phyloP scores from a whole-genome alignment of 2,888 invertebrate species.

The Tinea trinotella region DNA sequence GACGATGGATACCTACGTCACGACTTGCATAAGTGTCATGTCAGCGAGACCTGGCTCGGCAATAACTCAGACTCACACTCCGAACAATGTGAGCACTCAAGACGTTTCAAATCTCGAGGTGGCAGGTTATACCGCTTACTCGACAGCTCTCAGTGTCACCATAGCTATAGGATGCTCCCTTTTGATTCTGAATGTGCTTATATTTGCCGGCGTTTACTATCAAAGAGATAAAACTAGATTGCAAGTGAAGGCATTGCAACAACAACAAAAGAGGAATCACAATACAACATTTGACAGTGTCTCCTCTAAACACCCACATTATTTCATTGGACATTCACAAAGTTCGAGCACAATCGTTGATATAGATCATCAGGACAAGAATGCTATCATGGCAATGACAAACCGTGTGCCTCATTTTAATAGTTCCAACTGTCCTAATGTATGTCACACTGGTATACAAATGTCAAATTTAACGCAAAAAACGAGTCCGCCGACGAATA shows the following conservation, averaged over 20 bases:
- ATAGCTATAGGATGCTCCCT: conserved; percentile 87
- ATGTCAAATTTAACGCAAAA: conserved; percentile 63
- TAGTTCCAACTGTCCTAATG: conserved; percentile 64
- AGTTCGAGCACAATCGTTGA: conserved; percentile 88
- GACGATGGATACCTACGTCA: conserved; percentile 76
- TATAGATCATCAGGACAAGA: conserved; percentile 82
- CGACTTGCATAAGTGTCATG: conserved; percentile 80
- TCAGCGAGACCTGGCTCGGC: conserved; percentile 77
- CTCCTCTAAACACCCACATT: conserved; percentile 82
- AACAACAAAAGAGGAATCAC: conserved; percentile 78
- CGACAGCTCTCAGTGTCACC: conserved; percentile 82
- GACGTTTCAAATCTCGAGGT: conserved; percentile 86
- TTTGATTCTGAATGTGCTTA: conserved; percentile 84
- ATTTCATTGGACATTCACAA: conserved; percentile 82
- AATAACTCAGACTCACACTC: conserved; percentile 52
- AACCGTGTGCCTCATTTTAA: conserved; percentile 64
- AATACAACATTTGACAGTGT: conserved; percentile 71
- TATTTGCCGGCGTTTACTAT: conserved; percentile 89
- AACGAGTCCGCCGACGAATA: conserved; percentile 55
- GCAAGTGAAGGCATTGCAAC: conserved; percentile 83
- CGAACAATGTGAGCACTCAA: conserved; percentile 79
- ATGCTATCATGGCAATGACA: conserved; percentile 65
- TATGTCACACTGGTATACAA: conserved; percentile 74
- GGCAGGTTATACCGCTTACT: conserved; percentile 82
- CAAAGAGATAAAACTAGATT: conserved; percentile 83